phyloP scores from a whole-genome alignment of 2,797 vertebrate species.

The Pantherophis alleghaniensis region DNA sequence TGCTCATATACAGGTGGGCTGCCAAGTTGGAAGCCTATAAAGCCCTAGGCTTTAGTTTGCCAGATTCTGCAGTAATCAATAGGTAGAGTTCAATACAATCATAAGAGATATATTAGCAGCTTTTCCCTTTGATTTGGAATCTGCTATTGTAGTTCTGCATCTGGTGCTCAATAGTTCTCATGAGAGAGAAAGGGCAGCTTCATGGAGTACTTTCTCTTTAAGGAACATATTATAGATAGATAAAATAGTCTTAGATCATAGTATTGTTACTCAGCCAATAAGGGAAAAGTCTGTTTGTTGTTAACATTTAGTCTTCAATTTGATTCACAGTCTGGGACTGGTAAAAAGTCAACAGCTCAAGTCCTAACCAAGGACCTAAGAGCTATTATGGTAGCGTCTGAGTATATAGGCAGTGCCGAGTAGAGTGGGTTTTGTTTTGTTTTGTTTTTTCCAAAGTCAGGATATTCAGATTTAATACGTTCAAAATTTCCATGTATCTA shows the following conservation, averaged over 20 bases:
- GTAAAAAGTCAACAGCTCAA: no score
- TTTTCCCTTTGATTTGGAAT: not conserved
- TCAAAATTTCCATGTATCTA: not conserved
- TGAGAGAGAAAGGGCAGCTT: not conserved
- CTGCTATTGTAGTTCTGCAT: not conserved
- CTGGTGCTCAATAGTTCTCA: not conserved
- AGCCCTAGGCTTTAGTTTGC: not conserved
- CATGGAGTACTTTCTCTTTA: not conserved
- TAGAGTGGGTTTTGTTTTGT: no score
- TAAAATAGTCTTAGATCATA: not conserved
- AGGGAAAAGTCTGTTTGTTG: not conserved
- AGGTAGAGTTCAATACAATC: not conserved
- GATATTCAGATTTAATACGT: not conserved
- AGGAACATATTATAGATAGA: not conserved
- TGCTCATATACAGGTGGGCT: not conserved
- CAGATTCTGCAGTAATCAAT: not conserved
- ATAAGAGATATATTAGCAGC: not conserved
- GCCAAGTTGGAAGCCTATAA: not conserved
- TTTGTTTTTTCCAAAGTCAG: not conserved
- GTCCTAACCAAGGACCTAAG: no score
- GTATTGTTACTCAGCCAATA: not conserved
- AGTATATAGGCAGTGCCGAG: no score
- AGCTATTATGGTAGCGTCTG: no score
- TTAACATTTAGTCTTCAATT: no score
- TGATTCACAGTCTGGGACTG: no score